These are phyloP conservation scores for Mus spretus DNA, from an alignment of 2,797 vertebrate genomes.

Conservation along the genomic window DNA sequence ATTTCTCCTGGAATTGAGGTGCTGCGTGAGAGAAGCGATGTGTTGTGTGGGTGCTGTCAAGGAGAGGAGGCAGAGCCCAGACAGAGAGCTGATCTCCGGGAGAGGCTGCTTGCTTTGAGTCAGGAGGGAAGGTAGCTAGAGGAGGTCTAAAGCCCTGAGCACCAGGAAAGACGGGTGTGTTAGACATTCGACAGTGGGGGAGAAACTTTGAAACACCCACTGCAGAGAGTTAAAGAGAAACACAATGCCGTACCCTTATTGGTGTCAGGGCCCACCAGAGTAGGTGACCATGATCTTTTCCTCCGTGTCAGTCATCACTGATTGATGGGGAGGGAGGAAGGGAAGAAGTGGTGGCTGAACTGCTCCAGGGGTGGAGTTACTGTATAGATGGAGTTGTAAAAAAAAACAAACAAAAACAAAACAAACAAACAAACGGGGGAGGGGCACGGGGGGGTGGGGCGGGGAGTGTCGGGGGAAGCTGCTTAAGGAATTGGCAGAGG, in stretches of 20 bases:
- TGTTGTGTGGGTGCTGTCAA: not conserved
- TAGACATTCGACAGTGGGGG: not conserved
- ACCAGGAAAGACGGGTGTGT: not conserved
- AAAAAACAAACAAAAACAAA: not conserved
- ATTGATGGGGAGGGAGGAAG: not conserved
- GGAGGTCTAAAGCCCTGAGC: no score
- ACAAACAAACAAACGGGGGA: no score
- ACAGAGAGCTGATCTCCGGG: not conserved
- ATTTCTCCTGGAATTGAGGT: not conserved
- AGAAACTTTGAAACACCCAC: not conserved
- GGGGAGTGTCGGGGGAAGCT: fast-evolving
- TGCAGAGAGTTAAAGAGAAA: not conserved
- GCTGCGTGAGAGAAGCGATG: not conserved
- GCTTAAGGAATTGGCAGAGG: not conserved
- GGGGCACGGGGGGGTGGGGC: no score
- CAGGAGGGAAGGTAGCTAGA: not conserved
- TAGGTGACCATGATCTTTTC: not conserved
- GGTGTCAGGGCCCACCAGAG: fast-evolving
- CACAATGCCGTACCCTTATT: not conserved
- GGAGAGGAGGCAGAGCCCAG: not conserved
- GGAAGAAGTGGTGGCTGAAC: no score
- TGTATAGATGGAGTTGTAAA: not conserved
- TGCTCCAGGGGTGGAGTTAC: not conserved
- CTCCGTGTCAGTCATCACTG: no score
- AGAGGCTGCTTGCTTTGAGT: not conserved